Conservation (phyloP, 2,888 invertebrate species). For the Zele albiditarsus region DNA sequence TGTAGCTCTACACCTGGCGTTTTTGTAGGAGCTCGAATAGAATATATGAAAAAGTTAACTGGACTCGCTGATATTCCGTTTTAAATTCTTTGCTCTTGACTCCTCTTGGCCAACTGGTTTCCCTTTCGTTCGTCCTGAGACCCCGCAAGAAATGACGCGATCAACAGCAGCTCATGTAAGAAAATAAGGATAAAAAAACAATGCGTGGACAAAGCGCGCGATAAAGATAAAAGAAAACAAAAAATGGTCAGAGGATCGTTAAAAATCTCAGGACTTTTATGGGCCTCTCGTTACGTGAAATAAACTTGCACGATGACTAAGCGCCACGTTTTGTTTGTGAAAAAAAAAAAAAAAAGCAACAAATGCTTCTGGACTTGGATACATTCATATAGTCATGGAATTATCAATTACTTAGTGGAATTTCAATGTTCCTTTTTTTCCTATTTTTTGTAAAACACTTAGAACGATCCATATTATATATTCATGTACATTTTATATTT, state of each 20-base stretch:
- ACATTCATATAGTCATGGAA: background rate
- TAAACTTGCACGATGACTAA: background rate
- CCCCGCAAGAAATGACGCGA: conserved; percentile 27
- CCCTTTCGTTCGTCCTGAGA: conserved; percentile 53
- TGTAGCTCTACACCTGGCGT: conserved; percentile 17
- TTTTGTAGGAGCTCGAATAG: conserved; percentile 52
- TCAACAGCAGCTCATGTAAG: conserved; percentile 2
- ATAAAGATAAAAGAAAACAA: conserved; percentile 24
- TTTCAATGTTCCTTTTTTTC: background rate
- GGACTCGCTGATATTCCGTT: conserved; percentile 67
- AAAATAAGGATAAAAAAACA: conserved; percentile 21
- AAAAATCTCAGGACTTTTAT: conserved; percentile 30
- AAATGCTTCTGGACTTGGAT: background rate
- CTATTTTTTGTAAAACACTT: background rate
- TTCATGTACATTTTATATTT: background rate
- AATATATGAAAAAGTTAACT: conserved; percentile 65
- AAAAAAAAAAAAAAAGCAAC: conserved; percentile 14
- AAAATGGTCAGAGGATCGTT: background rate
- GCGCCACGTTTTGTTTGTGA: background rate
- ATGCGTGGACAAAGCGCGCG: conserved; percentile 22
- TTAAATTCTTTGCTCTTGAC: conserved; percentile 59
- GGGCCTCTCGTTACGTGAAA: conserved; percentile 7
- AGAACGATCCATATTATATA: background rate
- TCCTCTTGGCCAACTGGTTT: conserved; percentile 62
- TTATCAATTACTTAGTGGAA: background rate